Base-by-base conservation (phyloP, 2,797 vertebrate genomes). In the Dendrocincla fuliginosa region DNA sequence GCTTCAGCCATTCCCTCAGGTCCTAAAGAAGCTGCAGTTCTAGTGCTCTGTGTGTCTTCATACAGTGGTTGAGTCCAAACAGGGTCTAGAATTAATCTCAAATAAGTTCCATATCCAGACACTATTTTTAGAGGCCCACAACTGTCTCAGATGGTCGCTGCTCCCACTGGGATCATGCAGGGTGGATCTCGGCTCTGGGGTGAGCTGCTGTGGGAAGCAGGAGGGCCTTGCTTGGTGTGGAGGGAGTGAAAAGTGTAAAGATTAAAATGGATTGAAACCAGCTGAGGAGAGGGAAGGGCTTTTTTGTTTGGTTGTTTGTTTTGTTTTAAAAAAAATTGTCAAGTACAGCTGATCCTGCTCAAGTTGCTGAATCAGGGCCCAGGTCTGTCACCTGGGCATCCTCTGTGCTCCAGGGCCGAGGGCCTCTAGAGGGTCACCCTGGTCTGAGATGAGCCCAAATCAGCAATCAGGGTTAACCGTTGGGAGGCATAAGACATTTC, bases 211-310 rank as follows among this genome's bases (percentile, higher is more conserved):
- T 39, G 9, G 78, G 41, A 55, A 90, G 73, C 55, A 25, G 76
- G 52, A 32, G 0, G 0, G 77, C 70, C 56, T 61, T 6, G 1
- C 27, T 37, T 30, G 28, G 10, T 46, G 20, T 11, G 1, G 44
- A 75, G 59, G 1, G 47, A 76, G 50, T 28, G 87, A 47, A 70
- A 76, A 92, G 77, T 56, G 77, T 44, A 28, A 87, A 32, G 82
- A 93, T 91, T 80, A 59, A 93, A 93, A 79, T 71, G 64, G 71
- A 82, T 85, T 89, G 89, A 69, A 94, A 92, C 50, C 71, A 89
- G 75, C 78, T 89, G 63, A 87, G 60, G 39, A 56, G 60, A 88
- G 67, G 55, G 41, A 3, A 46, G 35, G 41, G 28, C 25, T 27
- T 50, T 28, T 52, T 30, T 17, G 15, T 14, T 17, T 25, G 11